Evolutionary conservation across 2,797 vertebrate species (phyloP), one percentile per base, ranked within the genome.

Genomic region (Ataeniobius toweri): DNA sequence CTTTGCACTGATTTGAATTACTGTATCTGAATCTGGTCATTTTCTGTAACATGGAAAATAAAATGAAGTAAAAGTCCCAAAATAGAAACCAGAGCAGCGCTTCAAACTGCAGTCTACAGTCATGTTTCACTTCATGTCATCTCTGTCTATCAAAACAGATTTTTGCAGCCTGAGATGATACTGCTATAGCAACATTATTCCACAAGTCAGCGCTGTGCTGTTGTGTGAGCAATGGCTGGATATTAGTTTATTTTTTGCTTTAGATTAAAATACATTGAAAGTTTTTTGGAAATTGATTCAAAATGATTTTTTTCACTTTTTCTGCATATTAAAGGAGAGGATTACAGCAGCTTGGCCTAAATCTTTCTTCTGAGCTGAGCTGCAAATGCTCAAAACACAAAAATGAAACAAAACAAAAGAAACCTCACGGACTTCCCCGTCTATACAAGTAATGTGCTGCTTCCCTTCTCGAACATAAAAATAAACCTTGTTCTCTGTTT

Each of bases 121-220:
- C 36, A 44, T 24, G 39, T 68, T 68, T 68, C 65, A n/a, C 65
- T 68, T 44, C 9, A 68, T 68, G 39, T n/a, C 65, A n/a, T n/a
- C 39, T 68, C 65, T 68, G 1, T 68, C 22, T 9, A 44, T 39
- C 39, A 68, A 44, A 68, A 68, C 65, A 68, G 20, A 68, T 24
- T 68, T 68, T 39, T 44, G 13, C 41, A 61, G 31, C 58, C 58
- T 61, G 58, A 67, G 36, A 22, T 39, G 18, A 10, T 7, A 10
- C 20, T 41, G 63, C 22, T 24, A 13, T 13, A 12, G 3, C 20
- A 5, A 41, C 31, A 6, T 9, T 10, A 24, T 10, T n/a, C 55
- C 22, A 9, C 55, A 24, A 10, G 55, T n/a, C 3, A 24, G 55
- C 6, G 7, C 55, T 67, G 20, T 41, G 63, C 36, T 67, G 63